phyloP scores from a whole-genome alignment of 2,797 vertebrate species.

The Adelosebastes latens region DNA sequence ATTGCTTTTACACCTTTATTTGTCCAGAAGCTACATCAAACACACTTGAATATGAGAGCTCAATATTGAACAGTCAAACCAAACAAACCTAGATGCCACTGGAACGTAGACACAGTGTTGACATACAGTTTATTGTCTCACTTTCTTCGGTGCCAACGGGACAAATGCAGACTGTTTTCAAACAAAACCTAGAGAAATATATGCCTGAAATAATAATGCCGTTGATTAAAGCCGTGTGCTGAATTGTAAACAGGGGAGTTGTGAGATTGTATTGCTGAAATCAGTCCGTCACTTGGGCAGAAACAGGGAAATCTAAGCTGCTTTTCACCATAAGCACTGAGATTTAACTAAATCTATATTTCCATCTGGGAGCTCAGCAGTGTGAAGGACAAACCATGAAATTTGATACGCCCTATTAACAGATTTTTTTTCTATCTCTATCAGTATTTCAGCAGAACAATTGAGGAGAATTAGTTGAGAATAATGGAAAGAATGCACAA shows the following conservation, averaged over 20 bases:
- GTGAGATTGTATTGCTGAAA: not conserved
- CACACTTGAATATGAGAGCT: not conserved
- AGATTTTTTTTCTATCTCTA: not conserved
- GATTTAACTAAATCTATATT: conserved; percentile 23
- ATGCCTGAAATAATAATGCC: not conserved
- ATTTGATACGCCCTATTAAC: not conserved
- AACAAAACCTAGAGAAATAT: not conserved
- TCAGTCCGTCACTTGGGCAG: not conserved
- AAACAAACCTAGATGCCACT: not conserved
- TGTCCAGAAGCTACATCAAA: not conserved
- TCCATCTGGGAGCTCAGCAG: conserved; percentile 21
- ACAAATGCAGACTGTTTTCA: not conserved
- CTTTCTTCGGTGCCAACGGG: not conserved
- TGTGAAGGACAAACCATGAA: conserved; percentile 23
- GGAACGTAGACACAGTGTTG: not conserved
- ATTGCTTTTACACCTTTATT: not conserved
- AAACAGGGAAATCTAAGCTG: not conserved
- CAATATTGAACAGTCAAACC: not conserved
- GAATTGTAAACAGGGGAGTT: not conserved
- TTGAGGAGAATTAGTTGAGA: not conserved
- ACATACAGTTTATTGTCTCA: not conserved
- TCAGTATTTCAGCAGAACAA: not conserved
- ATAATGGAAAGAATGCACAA: conserved; percentile 28
- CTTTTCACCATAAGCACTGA: not conserved
- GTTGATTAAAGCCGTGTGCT: not conserved